Base-by-base conservation (phyloP, 2,797 vertebrate species). In the Ammospiza maritima region DNA sequence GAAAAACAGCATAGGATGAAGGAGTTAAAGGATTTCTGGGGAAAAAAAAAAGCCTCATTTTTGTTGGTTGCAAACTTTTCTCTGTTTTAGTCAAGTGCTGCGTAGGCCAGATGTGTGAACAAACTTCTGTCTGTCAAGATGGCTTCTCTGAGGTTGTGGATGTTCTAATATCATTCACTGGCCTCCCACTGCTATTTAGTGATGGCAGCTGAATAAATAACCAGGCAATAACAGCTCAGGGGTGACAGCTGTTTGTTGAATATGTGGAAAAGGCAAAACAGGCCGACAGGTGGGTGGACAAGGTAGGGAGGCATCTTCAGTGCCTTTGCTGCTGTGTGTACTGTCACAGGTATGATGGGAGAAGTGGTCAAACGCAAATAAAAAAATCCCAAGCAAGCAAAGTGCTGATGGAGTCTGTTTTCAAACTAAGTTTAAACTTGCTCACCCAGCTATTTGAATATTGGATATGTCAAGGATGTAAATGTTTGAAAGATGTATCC, bases 121-220 rank as follows among this genome's bases (percentile, higher is more conserved):
- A 40, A 54, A 30, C 38, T 75, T 48, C 83, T 92, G 88, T 90
- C 91, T 94, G 9, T 96, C 90, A 93, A n/a, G 26, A 40, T 77
- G 53, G 62, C 67, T 90, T 88, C 67, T 88, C 67, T 90, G 54
- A 87, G 71, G 47, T 54, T 88, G 50, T 88, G 75, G 57, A 77
- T 94, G 32, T 91, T 94, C 71, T 88, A 87, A 91, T 88, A 94
- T 61, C 80, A 62, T 21, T 94, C 53, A 27, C 17, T 74, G 80
- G 71, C 91, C 67, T 95, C 95, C 94, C 64, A 71, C 73, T 74
- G 83, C 80, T 94, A 30, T 94, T 96, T 94, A 90, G 77, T 27
- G 71, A 54, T 93, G 91, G 48, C 94, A 96, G 86, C 85, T 93
- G 93, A 91, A 96, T 94, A 94, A 96, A 93, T 94, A 94, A 96